Conservation (phyloP, 2,113 vertebrate species). For the Dasyurus viverrinus region DNA sequence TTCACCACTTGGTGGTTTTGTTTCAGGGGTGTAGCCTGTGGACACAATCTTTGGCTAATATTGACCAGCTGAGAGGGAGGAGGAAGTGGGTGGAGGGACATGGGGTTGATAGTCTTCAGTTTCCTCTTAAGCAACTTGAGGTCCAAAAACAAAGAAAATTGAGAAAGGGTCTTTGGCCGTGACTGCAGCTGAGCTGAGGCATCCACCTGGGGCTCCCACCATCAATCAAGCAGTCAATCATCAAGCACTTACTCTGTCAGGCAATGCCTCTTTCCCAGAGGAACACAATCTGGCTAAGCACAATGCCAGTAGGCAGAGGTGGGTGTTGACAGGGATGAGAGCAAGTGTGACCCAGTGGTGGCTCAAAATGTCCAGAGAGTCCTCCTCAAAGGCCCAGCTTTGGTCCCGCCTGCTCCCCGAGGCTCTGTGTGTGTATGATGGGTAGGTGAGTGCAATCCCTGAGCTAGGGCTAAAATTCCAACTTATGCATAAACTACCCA, state of each 20-base stretch:
- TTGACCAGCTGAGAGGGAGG: background rate
- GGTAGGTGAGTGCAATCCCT: background rate
- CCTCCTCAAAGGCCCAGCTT: background rate
- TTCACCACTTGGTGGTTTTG: background rate
- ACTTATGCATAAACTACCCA: too few species aligned
- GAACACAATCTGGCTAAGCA: too few species aligned
- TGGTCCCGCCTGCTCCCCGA: background rate
- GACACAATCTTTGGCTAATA: constrained; percentile 6
- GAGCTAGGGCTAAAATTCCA: too few species aligned
- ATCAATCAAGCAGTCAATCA: background rate
- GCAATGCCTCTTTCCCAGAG: background rate
- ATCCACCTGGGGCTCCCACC: background rate
- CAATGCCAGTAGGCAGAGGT: background rate
- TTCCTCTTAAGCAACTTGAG: background rate
- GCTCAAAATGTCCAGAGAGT: background rate
- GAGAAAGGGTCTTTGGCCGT: background rate
- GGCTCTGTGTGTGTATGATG: background rate
- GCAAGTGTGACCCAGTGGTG: background rate
- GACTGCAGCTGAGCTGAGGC: background rate
- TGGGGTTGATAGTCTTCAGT: background rate
- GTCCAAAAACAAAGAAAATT: background rate
- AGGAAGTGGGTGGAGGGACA: background rate
- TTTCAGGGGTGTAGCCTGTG: background rate
- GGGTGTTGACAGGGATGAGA: background rate
- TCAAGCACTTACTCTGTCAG: background rate